Conservation (phyloP, 2,113 vertebrate species). For the Heterochromis multidens region DNA sequence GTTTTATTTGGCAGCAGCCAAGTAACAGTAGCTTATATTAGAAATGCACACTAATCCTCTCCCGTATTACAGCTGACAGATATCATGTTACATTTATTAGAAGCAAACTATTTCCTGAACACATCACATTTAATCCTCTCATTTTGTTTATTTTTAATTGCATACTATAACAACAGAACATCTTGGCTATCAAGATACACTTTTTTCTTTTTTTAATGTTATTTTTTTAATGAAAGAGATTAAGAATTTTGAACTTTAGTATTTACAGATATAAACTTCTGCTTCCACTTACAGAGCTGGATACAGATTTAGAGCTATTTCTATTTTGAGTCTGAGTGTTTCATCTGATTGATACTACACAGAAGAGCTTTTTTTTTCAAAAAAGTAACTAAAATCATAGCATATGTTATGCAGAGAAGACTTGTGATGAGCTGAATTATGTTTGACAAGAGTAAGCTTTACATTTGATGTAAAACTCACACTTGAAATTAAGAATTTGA, state of each 20-base stretch:
- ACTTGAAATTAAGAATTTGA: neutral
- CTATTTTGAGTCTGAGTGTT: neutral
- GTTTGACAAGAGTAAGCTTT: neutral
- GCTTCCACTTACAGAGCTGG: neutral
- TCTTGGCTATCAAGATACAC: neutral
- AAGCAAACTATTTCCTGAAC: neutral
- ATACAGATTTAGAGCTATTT: neutral
- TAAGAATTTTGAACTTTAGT: neutral
- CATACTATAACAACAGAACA: neutral
- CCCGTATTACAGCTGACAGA: neutral
- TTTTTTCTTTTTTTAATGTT: neutral
- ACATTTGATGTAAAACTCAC: neutral
- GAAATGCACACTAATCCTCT: neutral
- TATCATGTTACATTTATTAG: neutral
- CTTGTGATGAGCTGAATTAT: neutral
- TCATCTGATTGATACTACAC: neutral
- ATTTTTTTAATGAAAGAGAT: neutral
- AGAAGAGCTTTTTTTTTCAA: neutral
- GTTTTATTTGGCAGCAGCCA: neutral
- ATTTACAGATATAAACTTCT: neutral
- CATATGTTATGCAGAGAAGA: neutral
- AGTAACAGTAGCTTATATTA: neutral
- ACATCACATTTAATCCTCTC: neutral
- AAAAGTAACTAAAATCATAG: neutral
- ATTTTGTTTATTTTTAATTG: neutral